Conservation (phyloP, 2,888 invertebrate genomes). For the Clusia tigrina region DNA sequence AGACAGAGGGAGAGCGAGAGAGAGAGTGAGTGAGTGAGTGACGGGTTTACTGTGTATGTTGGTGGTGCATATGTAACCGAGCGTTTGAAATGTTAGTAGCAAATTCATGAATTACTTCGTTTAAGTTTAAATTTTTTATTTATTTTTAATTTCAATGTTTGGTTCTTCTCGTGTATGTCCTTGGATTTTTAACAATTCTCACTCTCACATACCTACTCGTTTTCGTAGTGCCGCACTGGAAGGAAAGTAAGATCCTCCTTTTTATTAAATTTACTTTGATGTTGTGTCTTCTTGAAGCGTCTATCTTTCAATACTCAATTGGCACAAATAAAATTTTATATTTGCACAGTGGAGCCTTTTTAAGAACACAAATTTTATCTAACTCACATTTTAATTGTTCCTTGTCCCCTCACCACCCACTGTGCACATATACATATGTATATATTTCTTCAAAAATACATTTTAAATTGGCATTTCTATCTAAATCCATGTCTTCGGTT, state of each 20-base stretch:
- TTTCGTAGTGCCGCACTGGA: constrained; percentile 74
- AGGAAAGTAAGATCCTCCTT: constrained; percentile 69
- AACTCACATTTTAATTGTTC: neutral
- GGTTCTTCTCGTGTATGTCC: constrained; percentile 21
- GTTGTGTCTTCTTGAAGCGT: constrained; percentile 22
- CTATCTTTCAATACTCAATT: neutral
- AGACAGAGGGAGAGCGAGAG: too few species aligned
- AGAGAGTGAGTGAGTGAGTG: neutral
- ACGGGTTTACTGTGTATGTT: neutral
- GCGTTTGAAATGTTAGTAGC: neutral
- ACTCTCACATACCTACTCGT: constrained; percentile 6
- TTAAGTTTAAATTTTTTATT: neutral
- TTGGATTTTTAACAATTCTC: constrained; percentile 18
- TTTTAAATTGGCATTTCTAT: constrained; percentile 20
- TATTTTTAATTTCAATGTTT: constrained; percentile 8
- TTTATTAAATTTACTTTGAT: constrained; percentile 39
- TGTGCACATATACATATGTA: neutral
- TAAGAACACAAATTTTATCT: constrained; percentile 24
- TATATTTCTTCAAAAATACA: constrained; percentile 21
- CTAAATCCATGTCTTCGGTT: constrained; percentile 19
- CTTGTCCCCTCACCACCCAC: neutral
- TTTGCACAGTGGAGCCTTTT: constrained; percentile 32
- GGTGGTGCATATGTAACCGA: neutral
- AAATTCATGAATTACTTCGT: neutral
- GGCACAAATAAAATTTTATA: neutral